A percentile compares a stretch with the other conserved stretches of the same genome.
Conservation (phyloP, 2,113 vertebrate species). For the Serilophus lunatus region DNA sequence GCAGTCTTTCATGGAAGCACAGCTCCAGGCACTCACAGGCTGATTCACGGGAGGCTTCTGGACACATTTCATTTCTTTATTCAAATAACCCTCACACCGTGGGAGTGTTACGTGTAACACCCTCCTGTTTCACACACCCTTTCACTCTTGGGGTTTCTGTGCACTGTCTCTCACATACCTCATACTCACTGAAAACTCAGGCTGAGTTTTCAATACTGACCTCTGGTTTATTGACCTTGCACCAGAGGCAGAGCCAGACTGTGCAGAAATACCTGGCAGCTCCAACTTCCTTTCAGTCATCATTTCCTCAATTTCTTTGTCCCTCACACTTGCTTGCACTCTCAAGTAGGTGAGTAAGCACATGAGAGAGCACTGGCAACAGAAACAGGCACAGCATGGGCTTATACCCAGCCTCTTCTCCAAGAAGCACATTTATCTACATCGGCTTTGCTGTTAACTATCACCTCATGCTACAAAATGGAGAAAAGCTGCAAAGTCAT, state of each 20-base stretch:
- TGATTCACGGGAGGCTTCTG: not conserved
- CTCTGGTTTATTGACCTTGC: not conserved
- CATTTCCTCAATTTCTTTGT: not conserved
- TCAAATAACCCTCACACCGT: not conserved
- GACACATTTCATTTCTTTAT: not conserved
- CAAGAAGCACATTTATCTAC: not conserved
- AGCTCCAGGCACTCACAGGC: not conserved
- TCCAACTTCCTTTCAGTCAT: not conserved
- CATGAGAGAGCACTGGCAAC: not conserved
- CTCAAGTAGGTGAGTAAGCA: rapidly evolving
- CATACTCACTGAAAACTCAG: not conserved
- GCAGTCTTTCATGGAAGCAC: not conserved
- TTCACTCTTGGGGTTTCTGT: not conserved
- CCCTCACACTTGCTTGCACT: not conserved
- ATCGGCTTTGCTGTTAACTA: not conserved
- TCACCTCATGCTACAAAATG: not conserved
- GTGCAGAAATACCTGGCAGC: not conserved
- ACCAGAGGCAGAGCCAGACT: not conserved
- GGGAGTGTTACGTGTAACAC: not conserved
- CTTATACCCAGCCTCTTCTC: not conserved
- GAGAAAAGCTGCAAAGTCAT: not conserved
- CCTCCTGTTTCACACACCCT: not conserved
- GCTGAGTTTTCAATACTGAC: not conserved
- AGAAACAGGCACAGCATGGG: not conserved
- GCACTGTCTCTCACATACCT: not conserved